These are phyloP conservation scores for Shargacucullia verbasci DNA, from an alignment of 2,888 invertebrate species.

Conservation along the genomic window DNA sequence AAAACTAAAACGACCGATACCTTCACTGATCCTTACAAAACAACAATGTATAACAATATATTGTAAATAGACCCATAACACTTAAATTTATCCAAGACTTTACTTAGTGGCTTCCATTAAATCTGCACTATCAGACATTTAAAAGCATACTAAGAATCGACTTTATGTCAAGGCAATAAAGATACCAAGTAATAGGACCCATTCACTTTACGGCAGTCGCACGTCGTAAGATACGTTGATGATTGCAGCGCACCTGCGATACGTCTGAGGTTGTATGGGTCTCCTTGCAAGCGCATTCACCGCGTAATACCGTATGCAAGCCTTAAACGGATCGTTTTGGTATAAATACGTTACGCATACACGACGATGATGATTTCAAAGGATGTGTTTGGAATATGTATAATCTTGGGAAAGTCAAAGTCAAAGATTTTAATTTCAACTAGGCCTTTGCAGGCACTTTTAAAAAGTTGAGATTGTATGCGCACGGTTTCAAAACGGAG, in stretches of 20 bases:
- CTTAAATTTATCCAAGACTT: conserved; percentile 35
- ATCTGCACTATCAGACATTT: conserved; percentile 41
- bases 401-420: no score
- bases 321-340: conserved; percentile 4
- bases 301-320: conserved; percentile 7
- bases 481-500: no score
- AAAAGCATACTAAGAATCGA: conserved; percentile 47
- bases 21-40: no score
- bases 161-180: conserved; percentile 59
- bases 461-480: no score
- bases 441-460: no score
- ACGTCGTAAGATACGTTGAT: conserved; percentile 54
- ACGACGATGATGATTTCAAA: not conserved
- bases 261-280: conserved; percentile 42
- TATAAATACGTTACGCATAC: conserved; percentile 2
- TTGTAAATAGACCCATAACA: conserved; percentile 3
- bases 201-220: conserved; percentile 49
- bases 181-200: conserved; percentile 58
- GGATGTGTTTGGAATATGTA: not conserved
- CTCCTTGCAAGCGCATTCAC: conserved; percentile 36
- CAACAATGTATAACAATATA: no score
- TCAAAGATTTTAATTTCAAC: no score
- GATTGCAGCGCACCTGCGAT: conserved; percentile 54
- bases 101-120: conserved; percentile 36
- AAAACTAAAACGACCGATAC: no score